Evolutionary conservation across 2,113 vertebrate genomes (phyloP).

Genomic region (rat (Rattus norvegicus)): DNA sequence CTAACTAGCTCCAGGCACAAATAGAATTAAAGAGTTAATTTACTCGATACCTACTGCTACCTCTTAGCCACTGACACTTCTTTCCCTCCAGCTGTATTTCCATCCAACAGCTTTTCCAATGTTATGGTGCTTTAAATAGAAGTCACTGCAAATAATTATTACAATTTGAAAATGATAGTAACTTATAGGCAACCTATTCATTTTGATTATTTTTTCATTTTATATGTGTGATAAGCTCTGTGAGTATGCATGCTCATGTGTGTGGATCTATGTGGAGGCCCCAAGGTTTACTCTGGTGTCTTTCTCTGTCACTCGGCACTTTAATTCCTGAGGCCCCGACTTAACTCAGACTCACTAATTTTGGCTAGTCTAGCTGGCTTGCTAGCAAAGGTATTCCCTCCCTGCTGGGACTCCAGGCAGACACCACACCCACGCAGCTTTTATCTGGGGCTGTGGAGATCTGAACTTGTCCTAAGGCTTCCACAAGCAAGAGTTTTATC

Average conservation of each 20-base stretch:
- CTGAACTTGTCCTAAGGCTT: background rate
- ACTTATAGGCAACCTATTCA: background rate
- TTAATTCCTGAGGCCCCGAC: too few species aligned
- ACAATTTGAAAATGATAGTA: constrained; percentile 46
- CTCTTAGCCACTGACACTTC: background rate
- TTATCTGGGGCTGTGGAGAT: background rate
- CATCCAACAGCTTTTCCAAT: constrained; percentile 11
- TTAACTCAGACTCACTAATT: background rate
- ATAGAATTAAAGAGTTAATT: background rate
- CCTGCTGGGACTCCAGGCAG: too few species aligned
- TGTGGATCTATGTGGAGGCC: background rate
- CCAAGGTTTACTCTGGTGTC: too few species aligned
- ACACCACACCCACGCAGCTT: background rate
- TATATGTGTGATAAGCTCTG: background rate
- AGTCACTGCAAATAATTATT: constrained; percentile 28
- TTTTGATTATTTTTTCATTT: background rate
- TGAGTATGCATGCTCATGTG: background rate
- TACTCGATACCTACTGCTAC: background rate
- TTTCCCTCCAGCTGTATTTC: background rate
- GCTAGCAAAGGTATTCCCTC: background rate
- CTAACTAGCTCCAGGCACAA: background rate
- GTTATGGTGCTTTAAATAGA: background rate
- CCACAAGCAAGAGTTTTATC: background rate
- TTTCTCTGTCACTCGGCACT: background rate
- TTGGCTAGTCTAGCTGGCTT: background rate